phyloP scores from a whole-genome alignment of 30 jellyfish, hydroid and myxozoan genomes.

The Calvadosia cruxmelitensis region DNA sequence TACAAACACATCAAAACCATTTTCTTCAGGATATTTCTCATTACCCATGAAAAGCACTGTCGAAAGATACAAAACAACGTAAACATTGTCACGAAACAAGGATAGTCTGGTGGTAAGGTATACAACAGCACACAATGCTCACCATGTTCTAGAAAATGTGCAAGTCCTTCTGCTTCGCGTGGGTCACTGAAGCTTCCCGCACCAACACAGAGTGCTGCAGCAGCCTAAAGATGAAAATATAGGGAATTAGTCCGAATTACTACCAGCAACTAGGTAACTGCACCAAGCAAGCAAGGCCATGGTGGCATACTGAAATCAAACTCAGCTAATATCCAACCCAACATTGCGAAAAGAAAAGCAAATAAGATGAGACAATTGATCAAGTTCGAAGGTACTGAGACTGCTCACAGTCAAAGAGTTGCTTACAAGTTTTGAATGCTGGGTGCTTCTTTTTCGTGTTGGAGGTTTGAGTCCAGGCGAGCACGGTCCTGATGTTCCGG shows the following conservation, averaged over 20 bases:
- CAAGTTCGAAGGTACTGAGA: background rate
- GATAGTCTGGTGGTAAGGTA: background rate
- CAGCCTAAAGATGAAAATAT: slow-evolving; percentile 21
- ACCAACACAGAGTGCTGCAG: slow-evolving; percentile 20
- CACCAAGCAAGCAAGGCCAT: too few relatives aligned
- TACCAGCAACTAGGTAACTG: too few relatives aligned
- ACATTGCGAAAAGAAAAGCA: too few relatives aligned
- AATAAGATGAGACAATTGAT: too few relatives aligned
- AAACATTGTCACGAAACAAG: background rate
- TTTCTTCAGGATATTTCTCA: slow-evolving; percentile 47
- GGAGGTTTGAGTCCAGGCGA: background rate
- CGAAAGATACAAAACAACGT: background rate
- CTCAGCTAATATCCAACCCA: too few relatives aligned
- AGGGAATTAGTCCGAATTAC: too few relatives aligned
- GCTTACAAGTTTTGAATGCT: background rate
- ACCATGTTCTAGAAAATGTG: slow-evolving; percentile 43
- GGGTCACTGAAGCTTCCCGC: slow-evolving; percentile 33
- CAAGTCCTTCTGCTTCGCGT: slow-evolving; percentile 11
- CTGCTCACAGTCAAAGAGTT: too few relatives aligned
- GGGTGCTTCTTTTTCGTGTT: background rate
- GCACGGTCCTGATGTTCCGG: background rate
- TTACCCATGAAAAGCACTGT: slow-evolving; percentile 43
- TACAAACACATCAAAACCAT: slow-evolving; percentile 19
- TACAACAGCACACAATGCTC: background rate
- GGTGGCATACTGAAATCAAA: too few relatives aligned